Base-by-base conservation (phyloP, 2,888 invertebrate species). In the Macaria liturata region DNA sequence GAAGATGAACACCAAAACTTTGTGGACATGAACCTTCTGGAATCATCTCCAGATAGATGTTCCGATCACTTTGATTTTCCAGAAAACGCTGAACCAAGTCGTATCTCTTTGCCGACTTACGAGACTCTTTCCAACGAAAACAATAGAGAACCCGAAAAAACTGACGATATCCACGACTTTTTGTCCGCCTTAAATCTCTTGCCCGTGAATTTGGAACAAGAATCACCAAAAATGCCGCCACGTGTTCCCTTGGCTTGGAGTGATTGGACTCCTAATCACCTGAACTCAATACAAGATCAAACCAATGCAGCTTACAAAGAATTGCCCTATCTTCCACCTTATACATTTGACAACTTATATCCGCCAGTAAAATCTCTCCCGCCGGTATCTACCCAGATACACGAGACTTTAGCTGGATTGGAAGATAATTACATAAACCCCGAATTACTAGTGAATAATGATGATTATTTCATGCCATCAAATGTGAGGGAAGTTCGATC, bases 341-440 rank as follows among this genome's bases (percentile, higher is more conserved):
- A 55, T 30, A 52, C 66, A 32, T 56, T 66, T 5, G 32, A 66
- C 20, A 71, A 72, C 50, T 60, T 69, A 3, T 43, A 70, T 6
- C 63, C 68, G 4, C 20, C 72, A 3, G 57, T 77, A 7, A 67
- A 59, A 9, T 64, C 60, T n/a, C 56, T 78, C 3, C 79, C 80
- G 3, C 71, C 78, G 32, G 75, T 74, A 1, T 61, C 74, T 0
- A 73, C 74, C 4, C 66, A 71, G 20, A 72, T 78, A 30, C 70
- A 69, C 45, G 74, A 78, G 42, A 63, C 62, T 4, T 50, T 71
- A 9, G 72, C 74, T 6, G 57, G 61, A 9, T 42, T 46, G 1
- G 51, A 54, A 7, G 32, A 59, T 9, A 54, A 39, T 20, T 66
- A 65, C 40, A 62, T 67, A 30, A 50, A 42, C 34, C 44, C 61